Conservation (phyloP, 2,888 invertebrate species). For the Busseola fusca region DNA sequence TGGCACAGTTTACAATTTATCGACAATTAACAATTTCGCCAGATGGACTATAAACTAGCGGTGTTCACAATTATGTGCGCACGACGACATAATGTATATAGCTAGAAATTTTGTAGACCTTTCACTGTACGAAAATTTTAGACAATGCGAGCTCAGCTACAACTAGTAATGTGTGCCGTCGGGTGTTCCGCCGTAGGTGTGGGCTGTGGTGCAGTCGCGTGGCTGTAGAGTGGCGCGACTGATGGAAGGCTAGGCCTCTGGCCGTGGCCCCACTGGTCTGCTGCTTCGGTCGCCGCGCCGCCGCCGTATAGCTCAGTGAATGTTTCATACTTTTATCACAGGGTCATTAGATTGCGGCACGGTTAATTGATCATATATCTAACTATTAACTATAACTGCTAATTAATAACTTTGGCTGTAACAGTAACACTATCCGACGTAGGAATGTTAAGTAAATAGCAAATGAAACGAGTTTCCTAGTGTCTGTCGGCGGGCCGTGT, state of each 20-base stretch:
- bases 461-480: slow-evolving; percentile 30
- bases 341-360: not conserved
- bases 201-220: not conserved
- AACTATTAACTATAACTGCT: not conserved
- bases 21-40: no score
- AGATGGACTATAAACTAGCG: no score
- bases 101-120: no score
- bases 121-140: no score
- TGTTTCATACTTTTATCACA: slow-evolving; percentile 1
- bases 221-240: not conserved
- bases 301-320: no score
- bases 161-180: no score
- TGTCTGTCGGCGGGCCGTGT: slow-evolving; percentile 27
- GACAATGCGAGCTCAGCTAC: no score
- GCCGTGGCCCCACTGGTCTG: not conserved
- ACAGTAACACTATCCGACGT: slow-evolving; percentile 9
- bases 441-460: slow-evolving; percentile 17
- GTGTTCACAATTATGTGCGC: no score
- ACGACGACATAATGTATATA: no score
- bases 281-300: no score
- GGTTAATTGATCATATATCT: not conserved
- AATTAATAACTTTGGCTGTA: slow-evolving; percentile 3
- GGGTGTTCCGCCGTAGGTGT: not conserved
- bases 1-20: no score
- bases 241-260: slow-evolving; percentile 1